A percentile compares a stretch with the other conserved stretches of the same genome.
phyloP scores from a whole-genome alignment of 2,888 invertebrate species.

The Pheosia gnoma region DNA sequence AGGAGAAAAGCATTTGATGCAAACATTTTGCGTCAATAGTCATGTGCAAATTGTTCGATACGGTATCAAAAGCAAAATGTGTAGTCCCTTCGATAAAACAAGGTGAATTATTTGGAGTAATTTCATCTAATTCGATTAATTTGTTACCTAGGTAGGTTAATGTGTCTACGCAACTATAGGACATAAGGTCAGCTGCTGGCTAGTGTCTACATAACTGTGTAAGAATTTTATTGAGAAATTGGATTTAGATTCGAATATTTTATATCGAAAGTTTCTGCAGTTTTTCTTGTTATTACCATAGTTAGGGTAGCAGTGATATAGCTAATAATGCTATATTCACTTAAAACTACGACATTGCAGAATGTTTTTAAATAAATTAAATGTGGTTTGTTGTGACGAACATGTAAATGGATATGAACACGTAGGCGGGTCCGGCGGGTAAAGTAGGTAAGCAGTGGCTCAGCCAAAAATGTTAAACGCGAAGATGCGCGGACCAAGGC shows the following conservation, averaged over 20 bases:
- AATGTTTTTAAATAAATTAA: slow-evolving; percentile 17
- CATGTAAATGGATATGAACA: slow-evolving; percentile 13
- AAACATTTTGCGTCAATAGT: slow-evolving; percentile 1
- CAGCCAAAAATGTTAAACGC: slow-evolving; percentile 44
- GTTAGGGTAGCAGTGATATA: too few relatives aligned
- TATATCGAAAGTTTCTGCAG: too few relatives aligned
- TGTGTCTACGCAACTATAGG: too few relatives aligned
- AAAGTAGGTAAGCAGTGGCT: not conserved
- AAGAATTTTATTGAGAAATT: too few relatives aligned
- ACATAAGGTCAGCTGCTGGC: too few relatives aligned
- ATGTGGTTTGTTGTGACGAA: slow-evolving; percentile 12
- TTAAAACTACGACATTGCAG: slow-evolving; percentile 1
- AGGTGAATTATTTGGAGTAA: too few relatives aligned
- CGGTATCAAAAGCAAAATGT: not conserved
- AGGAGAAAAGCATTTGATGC: not conserved
- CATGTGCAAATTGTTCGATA: slow-evolving; percentile 3
- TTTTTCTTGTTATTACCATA: too few relatives aligned
- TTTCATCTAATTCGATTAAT: too few relatives aligned
- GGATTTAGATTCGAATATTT: too few relatives aligned
- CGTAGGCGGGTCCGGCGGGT: slow-evolving; percentile 24
- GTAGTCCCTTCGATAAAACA: not conserved
- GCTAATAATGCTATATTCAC: not conserved
- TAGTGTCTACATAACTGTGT: too few relatives aligned
- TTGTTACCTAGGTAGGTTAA: too few relatives aligned
- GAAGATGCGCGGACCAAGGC: slow-evolving; percentile 29